Evolutionary conservation across 2,113 vertebrate genomes (phyloP), one percentile per base, ranked within the genome.

Genomic region (Oophaga pumilio): DNA sequence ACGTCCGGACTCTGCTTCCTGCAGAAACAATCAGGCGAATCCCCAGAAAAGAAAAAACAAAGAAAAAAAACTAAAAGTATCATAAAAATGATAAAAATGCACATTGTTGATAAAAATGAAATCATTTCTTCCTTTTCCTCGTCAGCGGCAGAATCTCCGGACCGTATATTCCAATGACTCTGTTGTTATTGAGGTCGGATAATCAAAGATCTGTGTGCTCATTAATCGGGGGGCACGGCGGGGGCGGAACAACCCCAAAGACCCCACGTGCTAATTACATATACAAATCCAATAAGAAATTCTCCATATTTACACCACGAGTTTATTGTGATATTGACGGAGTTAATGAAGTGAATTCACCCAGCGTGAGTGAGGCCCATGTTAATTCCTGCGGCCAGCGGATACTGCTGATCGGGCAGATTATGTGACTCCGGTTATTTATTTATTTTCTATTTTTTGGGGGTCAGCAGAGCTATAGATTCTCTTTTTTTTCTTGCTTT

Each of bases 231-330:
- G n/a, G 26, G n/a, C 33, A 43, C 33, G 17, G 26, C 15, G 60
- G 59, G 66, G 56, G 76, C 28, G 60, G 28, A 9, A 53, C 62
- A 33, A 78, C 33, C 28, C 85, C 9, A n/a, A 28, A 79, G 56
- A 74, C 59, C 59, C 60, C 18, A 53, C 74, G 0, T 56, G 85
- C 43, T 88, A 88, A 88, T 88, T 88, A 88, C 79, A 88, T 83
- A 82, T 83, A 76, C 86, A 83, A 76, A 88, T 88, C 57, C 79
- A 83, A 83, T 88, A 77, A 82, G 79, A 83, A 88, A 62, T 83
- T 76, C 50, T 88, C 86, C 57, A 88, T 88, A 83, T 88, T 88
- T 83, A 74, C 79, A 33, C n/a, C 28, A 12, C 17, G 14, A 22
- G n/a, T 88, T 88, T 88, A 88, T 83, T 76, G 69, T 76, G 64